Percentiles rank a stretch among this genome's conserved stretches.
phyloP scores from a whole-genome alignment of 2,113 vertebrate genomes.

The Epinephelus fuscoguttatus region DNA sequence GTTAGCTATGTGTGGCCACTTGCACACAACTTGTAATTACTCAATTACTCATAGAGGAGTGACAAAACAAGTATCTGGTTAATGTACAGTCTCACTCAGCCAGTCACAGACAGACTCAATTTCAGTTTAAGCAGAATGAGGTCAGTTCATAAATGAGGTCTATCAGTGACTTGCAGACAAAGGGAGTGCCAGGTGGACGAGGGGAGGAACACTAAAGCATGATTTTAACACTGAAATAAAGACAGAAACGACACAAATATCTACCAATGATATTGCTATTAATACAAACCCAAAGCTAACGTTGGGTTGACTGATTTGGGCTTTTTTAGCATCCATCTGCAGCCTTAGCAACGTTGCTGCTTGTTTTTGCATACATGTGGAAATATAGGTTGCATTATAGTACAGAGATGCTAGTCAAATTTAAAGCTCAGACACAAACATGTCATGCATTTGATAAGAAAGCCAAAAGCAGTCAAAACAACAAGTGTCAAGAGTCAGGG shows the following conservation, averaged over 20 bases:
- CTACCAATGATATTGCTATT: too few relatives aligned
- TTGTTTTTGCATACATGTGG: not conserved
- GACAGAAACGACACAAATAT: not conserved
- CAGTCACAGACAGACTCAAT: slow-evolving; percentile 14
- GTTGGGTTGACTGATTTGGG: slow-evolving; percentile 31
- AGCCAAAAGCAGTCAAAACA: slow-evolving; percentile 57
- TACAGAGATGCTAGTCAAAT: not conserved
- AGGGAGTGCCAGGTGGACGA: slow-evolving; percentile 30
- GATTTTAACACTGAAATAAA: not conserved
- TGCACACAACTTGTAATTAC: not conserved
- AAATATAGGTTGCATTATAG: not conserved
- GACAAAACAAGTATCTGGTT: slow-evolving; percentile 2
- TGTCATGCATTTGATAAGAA: not conserved
- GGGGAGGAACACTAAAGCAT: not conserved
- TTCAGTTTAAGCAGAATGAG: slow-evolving; percentile 48
- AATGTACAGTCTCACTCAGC: not conserved
- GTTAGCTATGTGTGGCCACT: not conserved
- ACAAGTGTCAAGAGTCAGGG: slow-evolving; percentile 69
- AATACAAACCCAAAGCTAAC: slow-evolving; percentile 8
- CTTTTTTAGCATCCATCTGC: slow-evolving; percentile 40
- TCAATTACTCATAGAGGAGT: not conserved
- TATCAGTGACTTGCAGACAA: slow-evolving; percentile 54
- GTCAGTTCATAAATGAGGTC: slow-evolving; percentile 54
- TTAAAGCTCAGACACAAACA: not conserved
- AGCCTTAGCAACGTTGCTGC: not conserved